These are phyloP conservation scores for Syngnathoides biaculeatus DNA, from an alignment of 2,113 vertebrate genomes.

Conservation along the genomic window DNA sequence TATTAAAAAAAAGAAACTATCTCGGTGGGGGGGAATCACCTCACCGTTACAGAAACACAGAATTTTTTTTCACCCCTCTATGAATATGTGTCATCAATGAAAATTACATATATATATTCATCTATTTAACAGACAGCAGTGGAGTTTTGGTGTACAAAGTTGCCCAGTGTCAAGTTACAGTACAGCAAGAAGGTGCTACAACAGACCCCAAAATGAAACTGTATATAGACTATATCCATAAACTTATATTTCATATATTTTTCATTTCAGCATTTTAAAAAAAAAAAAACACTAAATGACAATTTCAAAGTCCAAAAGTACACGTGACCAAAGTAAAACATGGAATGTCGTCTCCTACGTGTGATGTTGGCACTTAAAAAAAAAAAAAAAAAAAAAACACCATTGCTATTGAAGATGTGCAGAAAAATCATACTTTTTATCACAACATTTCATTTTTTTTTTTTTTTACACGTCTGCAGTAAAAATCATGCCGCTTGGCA, in stretches of 20 bases:
- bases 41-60: slow-evolving; percentile 38
- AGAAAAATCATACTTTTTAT: slow-evolving; percentile 4
- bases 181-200: slow-evolving; percentile 65
- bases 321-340: slow-evolving; percentile 27
- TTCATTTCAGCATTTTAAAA: slow-evolving; percentile 47
- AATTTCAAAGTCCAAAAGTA: slow-evolving; percentile 51
- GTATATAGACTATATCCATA: slow-evolving; percentile 51
- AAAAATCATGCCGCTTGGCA: slow-evolving; percentile 1
- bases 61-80: slow-evolving; percentile 17
- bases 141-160: slow-evolving; percentile 56
- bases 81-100: slow-evolving; percentile 48
- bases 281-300: slow-evolving; percentile 44
- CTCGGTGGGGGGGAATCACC: slow-evolving; percentile 26
- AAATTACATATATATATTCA: slow-evolving; percentile 43
- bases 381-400: no score
- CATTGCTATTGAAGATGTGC: slow-evolving; percentile 25
- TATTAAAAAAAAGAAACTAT: slow-evolving; percentile 24
- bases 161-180: slow-evolving; percentile 68
- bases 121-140: slow-evolving; percentile 64
- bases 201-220: slow-evolving; percentile 58
- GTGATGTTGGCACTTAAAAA: slow-evolving; percentile 56
- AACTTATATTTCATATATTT: slow-evolving; percentile 55
- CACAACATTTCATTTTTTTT: slow-evolving; percentile 32
- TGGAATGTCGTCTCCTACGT: slow-evolving; percentile 54
- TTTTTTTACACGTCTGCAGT: slow-evolving; percentile 35